A percentile compares a stretch with the other conserved stretches of the same genome.
Evolutionary conservation across 2,113 vertebrate species (phyloP).

Genomic region (Serinus canaria): DNA sequence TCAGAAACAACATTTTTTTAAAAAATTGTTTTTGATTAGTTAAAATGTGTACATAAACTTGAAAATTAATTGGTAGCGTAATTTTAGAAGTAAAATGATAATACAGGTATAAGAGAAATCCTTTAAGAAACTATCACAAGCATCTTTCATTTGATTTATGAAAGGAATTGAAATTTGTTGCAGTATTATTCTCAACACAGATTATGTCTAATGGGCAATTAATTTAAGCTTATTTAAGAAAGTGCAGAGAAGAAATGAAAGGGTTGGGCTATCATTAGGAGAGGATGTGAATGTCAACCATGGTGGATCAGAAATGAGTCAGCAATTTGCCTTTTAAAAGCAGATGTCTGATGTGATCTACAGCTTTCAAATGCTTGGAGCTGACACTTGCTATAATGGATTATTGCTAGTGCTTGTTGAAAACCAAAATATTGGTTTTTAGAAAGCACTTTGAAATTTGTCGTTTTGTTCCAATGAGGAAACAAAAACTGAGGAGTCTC

Average conservation of each 20-base stretch:
- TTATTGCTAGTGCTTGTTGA: neutral
- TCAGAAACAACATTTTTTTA: neutral
- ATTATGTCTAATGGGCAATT: conserved; percentile 1
- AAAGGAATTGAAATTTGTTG: conserved; percentile 1
- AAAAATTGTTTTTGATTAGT: neutral
- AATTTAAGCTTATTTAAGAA: conserved; percentile 30
- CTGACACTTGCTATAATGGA: neutral
- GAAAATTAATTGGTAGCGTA: neutral
- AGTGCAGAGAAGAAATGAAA: neutral
- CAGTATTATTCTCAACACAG: neutral
- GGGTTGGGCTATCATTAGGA: neutral
- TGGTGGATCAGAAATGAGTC: neutral
- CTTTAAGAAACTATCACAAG: neutral
- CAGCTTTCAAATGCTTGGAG: neutral
- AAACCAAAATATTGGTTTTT: neutral
- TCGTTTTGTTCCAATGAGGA: neutral
- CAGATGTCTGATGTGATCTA: neutral
- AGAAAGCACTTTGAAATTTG: neutral
- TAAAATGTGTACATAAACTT: neutral
- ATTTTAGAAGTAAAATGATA: neutral
- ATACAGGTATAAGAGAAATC: neutral
- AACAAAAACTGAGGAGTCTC: neutral
- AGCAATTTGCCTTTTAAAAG: neutral
- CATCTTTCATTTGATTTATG: neutral
- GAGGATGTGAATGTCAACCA: neutral